Conservation (phyloP, 2,797 vertebrate genomes). For the Poecilia wingei region DNA sequence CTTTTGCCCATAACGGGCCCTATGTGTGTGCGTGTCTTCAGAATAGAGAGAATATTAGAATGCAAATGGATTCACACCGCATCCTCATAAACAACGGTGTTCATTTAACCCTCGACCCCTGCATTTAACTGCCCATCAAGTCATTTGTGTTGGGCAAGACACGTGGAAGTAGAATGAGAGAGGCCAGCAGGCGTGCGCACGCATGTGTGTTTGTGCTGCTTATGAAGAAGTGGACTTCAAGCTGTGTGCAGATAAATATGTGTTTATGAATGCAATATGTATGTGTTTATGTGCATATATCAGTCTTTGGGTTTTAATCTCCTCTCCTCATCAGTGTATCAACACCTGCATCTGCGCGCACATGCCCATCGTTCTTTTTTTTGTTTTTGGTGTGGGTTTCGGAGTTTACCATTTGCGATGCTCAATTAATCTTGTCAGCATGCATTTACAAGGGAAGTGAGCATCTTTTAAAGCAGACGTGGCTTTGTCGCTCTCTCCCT, state of each 20-base stretch:
- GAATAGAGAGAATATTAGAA: slow-evolving; percentile 94
- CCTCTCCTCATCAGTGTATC: slow-evolving; percentile 35
- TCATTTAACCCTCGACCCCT: slow-evolving; percentile 98
- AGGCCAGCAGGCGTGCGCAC: slow-evolving; percentile 51
- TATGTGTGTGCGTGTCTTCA: slow-evolving; percentile 81
- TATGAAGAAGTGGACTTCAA: slow-evolving; percentile 28
- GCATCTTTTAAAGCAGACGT: slow-evolving; percentile 75
- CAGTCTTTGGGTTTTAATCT: slow-evolving; percentile 22
- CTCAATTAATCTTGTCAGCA: slow-evolving; percentile 88
- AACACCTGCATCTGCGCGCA: slow-evolving; percentile 35
- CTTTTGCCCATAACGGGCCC: slow-evolving; percentile 52
- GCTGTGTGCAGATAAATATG: slow-evolving; percentile 33
- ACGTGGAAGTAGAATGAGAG: slow-evolving; percentile 72
- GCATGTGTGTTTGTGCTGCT: slow-evolving; percentile 15
- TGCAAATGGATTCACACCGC: slow-evolving; percentile 98
- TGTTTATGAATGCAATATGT: slow-evolving; percentile 42
- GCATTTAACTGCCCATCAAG: slow-evolving; percentile 99
- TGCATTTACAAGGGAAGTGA: slow-evolving; percentile 80
- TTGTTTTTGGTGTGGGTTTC: slow-evolving; percentile 65
- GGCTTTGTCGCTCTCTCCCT: slow-evolving; percentile 69
- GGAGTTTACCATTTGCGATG: slow-evolving; percentile 83
- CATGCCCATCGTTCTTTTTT: slow-evolving; percentile 19
- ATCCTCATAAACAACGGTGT: slow-evolving; percentile 99
- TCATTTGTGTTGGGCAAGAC: slow-evolving; percentile 93
- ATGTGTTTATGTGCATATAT: slow-evolving; percentile 28